Evolutionary conservation across 2,888 invertebrate genomes (phyloP).

Genomic region (Eurytoma californica): DNA sequence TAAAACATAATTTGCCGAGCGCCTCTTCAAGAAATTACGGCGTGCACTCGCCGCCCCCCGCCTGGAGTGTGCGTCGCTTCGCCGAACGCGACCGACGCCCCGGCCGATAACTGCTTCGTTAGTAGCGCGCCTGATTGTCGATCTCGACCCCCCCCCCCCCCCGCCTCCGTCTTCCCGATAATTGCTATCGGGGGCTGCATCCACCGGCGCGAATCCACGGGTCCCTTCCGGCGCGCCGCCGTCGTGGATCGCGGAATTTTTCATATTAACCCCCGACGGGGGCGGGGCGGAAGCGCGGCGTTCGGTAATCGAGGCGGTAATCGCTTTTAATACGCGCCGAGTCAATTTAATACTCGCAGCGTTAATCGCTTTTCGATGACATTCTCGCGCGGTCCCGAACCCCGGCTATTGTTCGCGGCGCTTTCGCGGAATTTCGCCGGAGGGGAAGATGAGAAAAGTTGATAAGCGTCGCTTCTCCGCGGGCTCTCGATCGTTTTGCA

Average conservation of each 20-base stretch:
- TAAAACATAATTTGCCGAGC: conserved; percentile 38
- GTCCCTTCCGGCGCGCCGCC: background rate
- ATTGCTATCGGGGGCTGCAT: conserved; percentile 33
- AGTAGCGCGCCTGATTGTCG: conserved; percentile 59
- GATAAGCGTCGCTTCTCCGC: background rate
- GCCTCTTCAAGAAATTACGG: conserved; percentile 12
- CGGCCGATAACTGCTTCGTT: conserved; percentile 55
- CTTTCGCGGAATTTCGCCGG: conserved; percentile 20
- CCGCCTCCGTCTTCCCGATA: conserved; percentile 27
- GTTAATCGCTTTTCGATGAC: conserved; percentile 51
- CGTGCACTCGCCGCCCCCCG: background rate
- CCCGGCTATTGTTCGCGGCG: conserved; percentile 10
- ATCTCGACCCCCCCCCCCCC: conserved; percentile 44
- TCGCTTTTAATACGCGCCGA: conserved; percentile 26
- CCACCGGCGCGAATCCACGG: background rate
- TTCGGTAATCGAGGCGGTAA: conserved; percentile 47
- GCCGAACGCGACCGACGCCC: background rate
- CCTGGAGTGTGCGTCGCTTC: conserved; percentile 8
- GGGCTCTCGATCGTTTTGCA: background rate
- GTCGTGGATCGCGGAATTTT: conserved; percentile 13
- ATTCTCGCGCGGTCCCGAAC: conserved; percentile 7
- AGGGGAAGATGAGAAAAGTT: background rate
- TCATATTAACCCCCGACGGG: conserved; percentile 1
- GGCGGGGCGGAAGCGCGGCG: background rate
- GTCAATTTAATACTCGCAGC: conserved; percentile 31